These are phyloP conservation scores for Xanthorhoe spadicearia DNA, from an alignment of 2,888 invertebrate species.

Conservation along the genomic window DNA sequence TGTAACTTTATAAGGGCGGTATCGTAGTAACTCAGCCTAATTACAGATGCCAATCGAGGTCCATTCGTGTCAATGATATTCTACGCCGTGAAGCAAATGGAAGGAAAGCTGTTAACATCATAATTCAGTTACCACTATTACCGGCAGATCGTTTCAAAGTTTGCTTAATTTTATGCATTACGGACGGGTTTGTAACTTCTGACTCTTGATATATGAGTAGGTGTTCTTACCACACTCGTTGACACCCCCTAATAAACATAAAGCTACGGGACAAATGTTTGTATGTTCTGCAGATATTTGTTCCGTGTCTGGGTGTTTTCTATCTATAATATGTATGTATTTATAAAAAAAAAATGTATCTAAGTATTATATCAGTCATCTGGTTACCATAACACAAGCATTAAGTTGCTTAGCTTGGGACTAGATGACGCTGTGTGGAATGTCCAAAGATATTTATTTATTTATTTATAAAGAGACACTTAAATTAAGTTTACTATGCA, in stretches of 20 bases:
- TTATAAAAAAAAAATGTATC: too few species aligned
- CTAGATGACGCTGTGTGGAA: too few species aligned
- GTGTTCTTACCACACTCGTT: not conserved
- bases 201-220: not conserved
- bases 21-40: conserved; percentile 13
- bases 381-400: too few species aligned
- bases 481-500: not conserved
- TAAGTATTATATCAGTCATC: too few species aligned
- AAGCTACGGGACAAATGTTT: not conserved
- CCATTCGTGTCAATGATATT: conserved; percentile 26
- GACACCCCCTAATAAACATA: not conserved
- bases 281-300: too few species aligned
- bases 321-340: too few species aligned
- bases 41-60: conserved; percentile 15
- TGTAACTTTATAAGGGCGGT: conserved; percentile 6
- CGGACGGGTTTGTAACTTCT: not conserved
- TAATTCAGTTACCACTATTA: conserved; percentile 18
- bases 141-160: conserved; percentile 9
- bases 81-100: conserved; percentile 22
- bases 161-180: conserved; percentile 13
- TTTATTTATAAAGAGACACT: not conserved
- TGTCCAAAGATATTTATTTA: too few species aligned
- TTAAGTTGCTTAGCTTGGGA: too few species aligned
- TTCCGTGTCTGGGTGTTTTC: too few species aligned
- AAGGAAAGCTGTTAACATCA: conserved; percentile 22